These are phyloP conservation scores for Rhabdophis nuchalis DNA, from an alignment of 2,797 vertebrate species.

Conservation along the genomic window DNA sequence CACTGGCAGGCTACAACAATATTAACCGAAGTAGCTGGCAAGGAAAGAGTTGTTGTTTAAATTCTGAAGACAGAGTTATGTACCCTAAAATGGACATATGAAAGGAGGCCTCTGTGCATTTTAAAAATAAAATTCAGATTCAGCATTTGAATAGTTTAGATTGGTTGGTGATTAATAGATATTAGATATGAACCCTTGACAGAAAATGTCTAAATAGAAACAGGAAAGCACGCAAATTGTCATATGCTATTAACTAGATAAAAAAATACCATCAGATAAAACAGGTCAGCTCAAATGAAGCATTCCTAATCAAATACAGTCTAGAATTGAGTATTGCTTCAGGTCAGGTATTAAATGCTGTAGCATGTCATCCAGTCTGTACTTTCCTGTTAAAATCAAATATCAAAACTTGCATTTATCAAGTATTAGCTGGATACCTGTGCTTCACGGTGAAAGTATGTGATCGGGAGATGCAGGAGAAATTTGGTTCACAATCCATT, in stretches of 20 bases:
- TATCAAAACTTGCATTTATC: neutral
- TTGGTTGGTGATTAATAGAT: neutral
- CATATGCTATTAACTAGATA: neutral
- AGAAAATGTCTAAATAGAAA: neutral
- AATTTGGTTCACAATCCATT: no score
- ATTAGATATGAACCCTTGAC: neutral
- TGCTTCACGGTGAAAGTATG: no score
- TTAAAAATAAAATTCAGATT: neutral
- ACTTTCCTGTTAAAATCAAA: neutral
- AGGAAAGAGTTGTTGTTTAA: neutral
- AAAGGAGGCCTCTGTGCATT: neutral
- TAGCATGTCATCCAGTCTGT: neutral
- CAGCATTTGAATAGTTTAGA: neutral
- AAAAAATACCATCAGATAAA: no score
- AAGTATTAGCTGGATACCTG: neutral
- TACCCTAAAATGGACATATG: neutral
- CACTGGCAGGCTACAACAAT: no score
- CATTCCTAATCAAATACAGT: neutral
- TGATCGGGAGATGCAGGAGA: no score
- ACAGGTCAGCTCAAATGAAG: neutral
- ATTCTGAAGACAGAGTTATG: neutral
- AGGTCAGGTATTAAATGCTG: neutral
- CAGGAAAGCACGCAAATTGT: neutral
- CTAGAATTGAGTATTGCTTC: neutral
- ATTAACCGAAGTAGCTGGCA: neutral